Percentiles rank a stretch among this genome's conserved stretches.
These are phyloP conservation scores for Hyppa rectilinea DNA, from an alignment of 2,888 invertebrate species.

Conservation along the genomic window DNA sequence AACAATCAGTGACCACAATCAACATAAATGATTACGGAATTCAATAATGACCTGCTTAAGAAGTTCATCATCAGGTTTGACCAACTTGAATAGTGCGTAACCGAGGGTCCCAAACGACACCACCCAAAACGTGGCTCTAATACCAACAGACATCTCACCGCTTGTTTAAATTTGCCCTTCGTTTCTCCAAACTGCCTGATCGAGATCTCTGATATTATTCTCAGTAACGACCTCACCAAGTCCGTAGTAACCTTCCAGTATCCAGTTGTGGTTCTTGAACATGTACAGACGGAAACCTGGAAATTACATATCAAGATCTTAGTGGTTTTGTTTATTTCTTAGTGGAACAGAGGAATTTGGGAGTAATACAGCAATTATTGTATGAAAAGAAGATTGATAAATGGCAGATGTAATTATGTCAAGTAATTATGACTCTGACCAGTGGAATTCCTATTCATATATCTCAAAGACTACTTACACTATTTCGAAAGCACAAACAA, in stretches of 20 bases:
- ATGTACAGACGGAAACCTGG: conserved; percentile 93
- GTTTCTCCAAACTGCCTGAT: conserved; percentile 90
- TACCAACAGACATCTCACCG: conserved; percentile 87
- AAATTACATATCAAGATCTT: conserved; percentile 63
- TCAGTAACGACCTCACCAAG: conserved; percentile 92
- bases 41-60: conserved; percentile 88
- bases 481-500: conserved; percentile 20
- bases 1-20: conserved; percentile 72
- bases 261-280: conserved; percentile 91
- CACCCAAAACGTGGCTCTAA: conserved; percentile 91
- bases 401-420: conserved; percentile 5
- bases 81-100: conserved; percentile 90
- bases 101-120: conserved; percentile 91
- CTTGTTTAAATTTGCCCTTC: conserved; percentile 86
- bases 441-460: too few relatives aligned
- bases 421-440: too few relatives aligned
- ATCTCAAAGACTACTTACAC: not conserved
- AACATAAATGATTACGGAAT: conserved; percentile 67
- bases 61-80: conserved; percentile 90
- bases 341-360: not conserved
- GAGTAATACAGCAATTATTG: not conserved
- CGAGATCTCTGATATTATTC: conserved; percentile 88
- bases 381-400: not conserved
- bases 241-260: conserved; percentile 93
- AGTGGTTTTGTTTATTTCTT: not conserved